Base-by-base conservation (phyloP, 2,113 vertebrate genomes). In the Pituophis catenifer region DNA sequence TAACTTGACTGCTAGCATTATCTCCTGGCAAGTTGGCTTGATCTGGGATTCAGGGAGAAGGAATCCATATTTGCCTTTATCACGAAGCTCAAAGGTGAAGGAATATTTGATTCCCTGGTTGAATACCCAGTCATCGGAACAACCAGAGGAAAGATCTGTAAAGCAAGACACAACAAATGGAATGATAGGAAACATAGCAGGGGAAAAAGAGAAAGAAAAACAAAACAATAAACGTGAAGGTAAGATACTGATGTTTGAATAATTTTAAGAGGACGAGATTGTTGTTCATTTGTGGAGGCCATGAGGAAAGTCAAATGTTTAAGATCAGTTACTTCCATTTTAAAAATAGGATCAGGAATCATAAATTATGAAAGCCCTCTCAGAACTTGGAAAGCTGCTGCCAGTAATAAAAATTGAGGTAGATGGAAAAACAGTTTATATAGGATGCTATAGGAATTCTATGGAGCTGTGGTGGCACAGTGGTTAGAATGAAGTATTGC, bases 81-180 rank as follows among this genome's bases (percentile, higher is more conserved):
- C 99, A 86, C 98, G 98, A 96, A 99, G 97, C 96, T 99, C 98
- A 38, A 99, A 99, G 94, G 98, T 98, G 96, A 97, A 99, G 62
- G 98, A 97, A 52, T 99, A 98, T 94, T 98, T 99, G 95, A 99
- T 98, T 89, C 98, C 98, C 95, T 98, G 95, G 94, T 98, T 97
- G 48, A 99, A 99, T 94, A 98, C 98, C 98, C 98, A 99, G 97
- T 99, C 98, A 91, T 98, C 97, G 62, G 98, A 99, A 75, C 98
- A 98, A 55, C 98, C 98, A 90, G 98, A 97, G 89, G 97, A 97
- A 1, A 95, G 98, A 95, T 99, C 99, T 99, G 94, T 33, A 97
- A 96, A 94, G 94, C n/a, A 92, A 6, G 58, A 59, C 24, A 33
- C 24, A 12, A 62, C 75, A 86, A 50, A 21, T 62, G 15, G 10